Evolutionary conservation across 1,140 invertebrate genomes (phyloP).

Genomic region (Drosophila hydei): DNA sequence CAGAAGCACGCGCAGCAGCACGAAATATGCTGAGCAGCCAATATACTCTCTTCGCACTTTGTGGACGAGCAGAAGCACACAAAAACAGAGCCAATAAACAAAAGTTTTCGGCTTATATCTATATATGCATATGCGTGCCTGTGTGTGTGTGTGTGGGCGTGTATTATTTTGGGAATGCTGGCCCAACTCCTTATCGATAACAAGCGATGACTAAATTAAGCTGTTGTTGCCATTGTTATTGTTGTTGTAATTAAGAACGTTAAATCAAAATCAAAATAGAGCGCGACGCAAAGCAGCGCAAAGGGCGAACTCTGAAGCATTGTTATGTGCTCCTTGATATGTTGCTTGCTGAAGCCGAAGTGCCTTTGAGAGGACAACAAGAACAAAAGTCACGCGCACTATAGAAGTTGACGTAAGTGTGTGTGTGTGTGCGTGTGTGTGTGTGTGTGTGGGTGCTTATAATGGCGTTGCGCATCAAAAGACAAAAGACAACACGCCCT

Average conservation of each 20-base stretch:
- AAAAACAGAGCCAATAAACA: constrained; percentile 21
- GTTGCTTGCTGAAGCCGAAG: constrained; percentile 15
- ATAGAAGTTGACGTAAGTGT: background rate
- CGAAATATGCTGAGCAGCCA: no score
- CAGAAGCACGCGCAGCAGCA: no score
- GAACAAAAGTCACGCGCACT: constrained; percentile 57
- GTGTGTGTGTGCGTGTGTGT: constrained; percentile 15
- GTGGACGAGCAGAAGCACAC: no score
- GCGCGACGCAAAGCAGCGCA: constrained; percentile 1
- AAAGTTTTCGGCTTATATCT: constrained; percentile 30
- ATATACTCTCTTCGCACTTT: no score
- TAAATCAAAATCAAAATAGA: constrained; percentile 69
- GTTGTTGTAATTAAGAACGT: constrained; percentile 53
- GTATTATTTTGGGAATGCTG: background rate
- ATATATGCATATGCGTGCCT: no score
- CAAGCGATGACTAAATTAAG: constrained; percentile 77
- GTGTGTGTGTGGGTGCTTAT: constrained; percentile 30
- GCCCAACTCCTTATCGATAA: constrained; percentile 44
- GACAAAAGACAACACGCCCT: constrained; percentile 73
- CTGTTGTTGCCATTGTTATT: constrained; percentile 23
- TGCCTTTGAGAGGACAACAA: constrained; percentile 48
- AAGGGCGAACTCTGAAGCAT: constrained; percentile 12
- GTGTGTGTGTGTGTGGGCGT: no score
- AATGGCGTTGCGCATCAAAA: constrained; percentile 65
- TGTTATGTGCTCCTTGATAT: constrained; percentile 35